These are phyloP conservation scores for Anodontia alba DNA, from an alignment of 2,888 invertebrate genomes.

Conservation along the genomic window DNA sequence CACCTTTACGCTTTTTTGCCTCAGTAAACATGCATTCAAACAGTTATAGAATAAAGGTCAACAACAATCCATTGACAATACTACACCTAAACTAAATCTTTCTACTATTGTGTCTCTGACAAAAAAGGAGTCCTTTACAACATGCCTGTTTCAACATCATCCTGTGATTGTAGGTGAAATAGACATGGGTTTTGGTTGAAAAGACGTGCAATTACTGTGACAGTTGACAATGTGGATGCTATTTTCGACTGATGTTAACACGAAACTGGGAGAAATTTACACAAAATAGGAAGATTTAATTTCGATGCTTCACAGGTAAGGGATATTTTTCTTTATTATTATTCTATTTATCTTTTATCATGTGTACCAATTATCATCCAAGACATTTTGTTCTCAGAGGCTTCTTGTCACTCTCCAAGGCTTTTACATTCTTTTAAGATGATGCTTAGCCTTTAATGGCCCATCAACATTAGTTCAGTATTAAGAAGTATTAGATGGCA, in stretches of 20 bases:
- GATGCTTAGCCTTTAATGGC: no score
- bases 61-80: constrained; percentile 11
- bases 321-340: neutral
- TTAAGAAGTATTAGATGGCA: no score
- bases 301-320: neutral
- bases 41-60: constrained; percentile 9
- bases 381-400: no score
- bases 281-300: neutral
- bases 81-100: neutral
- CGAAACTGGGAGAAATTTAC: neutral
- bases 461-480: no score
- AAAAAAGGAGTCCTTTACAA: neutral
- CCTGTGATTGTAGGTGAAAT: neutral
- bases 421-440: no score
- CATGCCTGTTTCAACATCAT: constrained; percentile 1
- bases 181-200: neutral
- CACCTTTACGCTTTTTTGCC: constrained; percentile 22
- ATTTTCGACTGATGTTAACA: constrained; percentile 9
- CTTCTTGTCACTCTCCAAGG: no score
- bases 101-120: neutral
- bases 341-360: no score
- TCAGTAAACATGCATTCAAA: constrained; percentile 27
- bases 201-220: neutral
- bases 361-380: no score
- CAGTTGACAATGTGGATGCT: neutral